A percentile compares a stretch with the other conserved stretches of the same genome.
Conservation (phyloP, 2,888 invertebrate species). For the Eilema griseolum region DNA sequence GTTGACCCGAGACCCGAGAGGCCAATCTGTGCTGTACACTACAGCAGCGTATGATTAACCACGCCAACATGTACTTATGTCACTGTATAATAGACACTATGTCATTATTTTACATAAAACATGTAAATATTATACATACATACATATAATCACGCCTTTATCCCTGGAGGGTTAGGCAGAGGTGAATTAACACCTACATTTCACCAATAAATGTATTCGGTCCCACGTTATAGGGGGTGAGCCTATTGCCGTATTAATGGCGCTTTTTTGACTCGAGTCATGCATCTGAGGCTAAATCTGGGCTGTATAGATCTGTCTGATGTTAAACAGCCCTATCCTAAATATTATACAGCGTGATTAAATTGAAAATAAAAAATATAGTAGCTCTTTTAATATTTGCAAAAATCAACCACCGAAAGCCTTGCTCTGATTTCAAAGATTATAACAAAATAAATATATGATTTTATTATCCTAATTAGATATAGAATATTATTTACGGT, state of each 20-base stretch:
- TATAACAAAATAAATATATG: background rate
- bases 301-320: too few relatives aligned
- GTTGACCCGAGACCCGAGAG: conserved; percentile 73
- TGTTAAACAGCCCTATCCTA: too few relatives aligned
- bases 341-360: background rate
- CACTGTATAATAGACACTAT: conserved; percentile 41
- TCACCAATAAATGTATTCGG: too few relatives aligned
- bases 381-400: too few relatives aligned
- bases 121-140: background rate
- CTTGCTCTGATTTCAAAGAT: background rate
- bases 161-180: too few relatives aligned
- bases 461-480: background rate
- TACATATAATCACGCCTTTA: too few relatives aligned
- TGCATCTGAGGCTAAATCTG: too few relatives aligned
- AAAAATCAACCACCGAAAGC: too few relatives aligned
- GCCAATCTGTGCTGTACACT: conserved; percentile 63
- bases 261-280: too few relatives aligned
- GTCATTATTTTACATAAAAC: conserved; percentile 5
- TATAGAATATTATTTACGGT: background rate
- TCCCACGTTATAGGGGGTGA: too few relatives aligned
- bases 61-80: conserved; percentile 49
- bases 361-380: background rate
- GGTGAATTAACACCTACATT: too few relatives aligned
- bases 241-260: too few relatives aligned
- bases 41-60: conserved; percentile 64